These are phyloP conservation scores for Mungos mungo DNA, from an alignment of 2,113 vertebrate genomes.

Conservation along the genomic window DNA sequence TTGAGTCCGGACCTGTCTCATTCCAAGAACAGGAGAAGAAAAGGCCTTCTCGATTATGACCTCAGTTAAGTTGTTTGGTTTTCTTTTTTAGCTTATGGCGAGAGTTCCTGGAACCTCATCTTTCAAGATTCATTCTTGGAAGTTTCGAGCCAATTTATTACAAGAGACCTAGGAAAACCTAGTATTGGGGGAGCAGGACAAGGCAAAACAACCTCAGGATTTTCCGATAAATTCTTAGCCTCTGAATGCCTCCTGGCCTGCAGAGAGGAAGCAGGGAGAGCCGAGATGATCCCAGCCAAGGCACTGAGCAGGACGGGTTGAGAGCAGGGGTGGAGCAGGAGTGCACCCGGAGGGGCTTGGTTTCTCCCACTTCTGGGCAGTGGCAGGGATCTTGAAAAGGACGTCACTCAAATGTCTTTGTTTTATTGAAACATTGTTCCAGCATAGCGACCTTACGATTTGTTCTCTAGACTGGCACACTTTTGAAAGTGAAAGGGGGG, in stretches of 20 bases:
- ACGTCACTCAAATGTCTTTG: neutral
- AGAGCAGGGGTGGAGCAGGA: no score
- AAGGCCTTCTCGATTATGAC: neutral
- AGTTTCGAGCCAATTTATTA: neutral
- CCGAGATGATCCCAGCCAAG: neutral
- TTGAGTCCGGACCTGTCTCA: neutral
- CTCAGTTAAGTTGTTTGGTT: neutral
- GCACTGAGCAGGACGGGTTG: neutral
- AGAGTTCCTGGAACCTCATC: slow-evolving; percentile 6
- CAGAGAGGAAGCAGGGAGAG: neutral
- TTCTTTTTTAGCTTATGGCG: neutral
- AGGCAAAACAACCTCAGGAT: neutral
- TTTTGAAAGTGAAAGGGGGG: neutral
- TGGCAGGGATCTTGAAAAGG: neutral
- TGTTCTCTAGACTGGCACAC: neutral
- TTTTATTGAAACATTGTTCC: neutral
- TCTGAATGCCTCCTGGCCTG: neutral
- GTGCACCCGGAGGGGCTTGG: neutral
- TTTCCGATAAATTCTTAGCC: slow-evolving; percentile 43
- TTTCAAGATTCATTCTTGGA: slow-evolving; percentile 33
- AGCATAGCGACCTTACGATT: neutral
- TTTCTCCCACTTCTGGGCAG: neutral
- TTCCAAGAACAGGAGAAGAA: neutral
- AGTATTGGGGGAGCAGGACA: neutral
- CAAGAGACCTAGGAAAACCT: slow-evolving; percentile 36